These are phyloP conservation scores for Nasalis larvatus DNA, from an alignment of 2,113 vertebrate species.

Conservation along the genomic window DNA sequence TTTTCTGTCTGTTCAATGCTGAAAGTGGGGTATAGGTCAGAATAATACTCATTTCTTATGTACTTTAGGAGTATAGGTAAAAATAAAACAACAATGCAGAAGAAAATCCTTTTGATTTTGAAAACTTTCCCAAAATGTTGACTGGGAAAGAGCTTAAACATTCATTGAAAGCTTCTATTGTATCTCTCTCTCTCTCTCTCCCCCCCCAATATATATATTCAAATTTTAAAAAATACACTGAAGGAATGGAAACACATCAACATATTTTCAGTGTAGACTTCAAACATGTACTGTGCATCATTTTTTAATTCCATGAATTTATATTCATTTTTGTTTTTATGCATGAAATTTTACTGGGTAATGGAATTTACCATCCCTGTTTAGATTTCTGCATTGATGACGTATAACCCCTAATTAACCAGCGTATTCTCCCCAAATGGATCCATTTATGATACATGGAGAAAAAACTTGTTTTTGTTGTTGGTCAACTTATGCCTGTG, in stretches of 20 bases:
- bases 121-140: not conserved
- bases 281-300: not conserved
- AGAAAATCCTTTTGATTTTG: not conserved
- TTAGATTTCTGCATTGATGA: not conserved
- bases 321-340: not conserved
- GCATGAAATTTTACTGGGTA: not conserved
- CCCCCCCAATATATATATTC: too few relatives aligned
- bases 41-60: not conserved
- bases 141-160: not conserved
- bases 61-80: not conserved
- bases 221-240: not conserved
- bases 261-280: not conserved
- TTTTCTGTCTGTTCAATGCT: too few relatives aligned
- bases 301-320: not conserved
- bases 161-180: not conserved
- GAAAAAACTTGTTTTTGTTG: not conserved
- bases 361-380: not conserved
- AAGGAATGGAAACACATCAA: not conserved
- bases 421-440: not conserved
- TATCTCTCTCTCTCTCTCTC: accelerated
- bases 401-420: not conserved
- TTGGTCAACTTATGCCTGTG: not conserved
- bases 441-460: not conserved
- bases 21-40: not conserved
- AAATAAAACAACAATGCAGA: not conserved